Base-by-base conservation (phyloP, 2,888 invertebrate genomes). In the Folsomia manolachei region DNA sequence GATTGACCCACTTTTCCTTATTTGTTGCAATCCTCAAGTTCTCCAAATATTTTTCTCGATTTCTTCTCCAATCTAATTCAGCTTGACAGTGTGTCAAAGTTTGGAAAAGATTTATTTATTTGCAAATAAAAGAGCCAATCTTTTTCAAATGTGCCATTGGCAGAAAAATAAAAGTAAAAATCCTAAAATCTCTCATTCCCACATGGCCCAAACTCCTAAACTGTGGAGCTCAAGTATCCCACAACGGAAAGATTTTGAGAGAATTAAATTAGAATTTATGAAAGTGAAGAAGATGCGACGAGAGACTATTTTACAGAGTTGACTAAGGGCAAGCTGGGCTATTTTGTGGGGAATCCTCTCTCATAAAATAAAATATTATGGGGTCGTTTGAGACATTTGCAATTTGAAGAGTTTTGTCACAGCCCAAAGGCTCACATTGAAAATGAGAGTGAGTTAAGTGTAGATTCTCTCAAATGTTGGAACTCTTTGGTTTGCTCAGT, bases 331-430 rank as follows among this genome's bases (percentile, higher is more conserved):
- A 39, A 14, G 39, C 39, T 39, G 56, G 56, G 7, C 18, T 51
- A 51, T 51, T 51, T 51, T 51, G 51, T 56, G 56, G 56, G 19
- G 4, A 56, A 56, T 56, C n/a, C 56, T 56, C 56, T 56, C 56
- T 56, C 56, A 56, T 56, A 56, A 56, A 56, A 56, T 56, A 56
- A 56, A 56, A 56, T 56, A 56, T 56, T 56, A 56, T 56, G 56
- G 56, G 56, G 56, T 56, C 56, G 56, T 56, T 56, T 56, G 56
- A 56, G 56, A 56, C 56, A 56, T 56, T 56, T 56, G 56, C 56
- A 56, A 56, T 56, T 56, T 56, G 19, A 51, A 51, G 51, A 56
- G 56, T 56, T 56, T 56, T 19, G 11, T 56, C 19, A 21, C 4
- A 21, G 51, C 9, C 18, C 9, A 51, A 51, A 51, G 51, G 51